Percentiles rank a stretch among this genome's conserved stretches.
Conservation (phyloP, 2,113 vertebrate species). For the Calyptomena viridis region DNA sequence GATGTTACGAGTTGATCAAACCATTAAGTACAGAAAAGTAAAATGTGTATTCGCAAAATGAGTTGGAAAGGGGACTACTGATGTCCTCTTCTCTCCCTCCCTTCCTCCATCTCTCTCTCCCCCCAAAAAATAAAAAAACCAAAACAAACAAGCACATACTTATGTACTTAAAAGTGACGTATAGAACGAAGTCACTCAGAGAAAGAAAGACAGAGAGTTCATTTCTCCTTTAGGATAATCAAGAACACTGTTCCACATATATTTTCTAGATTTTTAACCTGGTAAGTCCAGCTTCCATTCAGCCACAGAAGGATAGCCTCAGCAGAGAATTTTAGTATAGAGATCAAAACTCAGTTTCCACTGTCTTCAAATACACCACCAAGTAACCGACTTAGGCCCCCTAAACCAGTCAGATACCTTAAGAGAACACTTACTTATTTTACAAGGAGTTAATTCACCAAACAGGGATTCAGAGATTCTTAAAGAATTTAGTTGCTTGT, state of each 20-base stretch:
- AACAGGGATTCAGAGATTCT: neutral
- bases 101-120: too few relatives aligned
- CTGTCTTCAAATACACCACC: neutral
- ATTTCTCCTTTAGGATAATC: neutral
- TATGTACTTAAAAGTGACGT: neutral
- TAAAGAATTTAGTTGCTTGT: neutral
- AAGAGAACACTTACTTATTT: neutral
- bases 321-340: neutral
- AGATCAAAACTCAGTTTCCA: neutral
- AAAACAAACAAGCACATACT: neutral
- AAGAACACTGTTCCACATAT: neutral
- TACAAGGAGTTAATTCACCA: neutral
- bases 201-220: neutral
- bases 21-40: neutral
- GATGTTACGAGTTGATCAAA: neutral
- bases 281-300: neutral
- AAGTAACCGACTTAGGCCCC: neutral
- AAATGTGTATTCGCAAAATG: neutral
- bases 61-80: neutral
- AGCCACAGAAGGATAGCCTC: neutral
- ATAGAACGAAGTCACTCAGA: neutral
- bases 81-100: too few relatives aligned
- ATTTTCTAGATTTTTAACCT: neutral
- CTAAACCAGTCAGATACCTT: neutral
- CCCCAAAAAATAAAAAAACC: neutral